Percentiles rank a stretch among this genome's conserved stretches.
These are phyloP conservation scores for Chunga burmeisteri DNA, from an alignment of 2,113 vertebrate species.

Conservation along the genomic window DNA sequence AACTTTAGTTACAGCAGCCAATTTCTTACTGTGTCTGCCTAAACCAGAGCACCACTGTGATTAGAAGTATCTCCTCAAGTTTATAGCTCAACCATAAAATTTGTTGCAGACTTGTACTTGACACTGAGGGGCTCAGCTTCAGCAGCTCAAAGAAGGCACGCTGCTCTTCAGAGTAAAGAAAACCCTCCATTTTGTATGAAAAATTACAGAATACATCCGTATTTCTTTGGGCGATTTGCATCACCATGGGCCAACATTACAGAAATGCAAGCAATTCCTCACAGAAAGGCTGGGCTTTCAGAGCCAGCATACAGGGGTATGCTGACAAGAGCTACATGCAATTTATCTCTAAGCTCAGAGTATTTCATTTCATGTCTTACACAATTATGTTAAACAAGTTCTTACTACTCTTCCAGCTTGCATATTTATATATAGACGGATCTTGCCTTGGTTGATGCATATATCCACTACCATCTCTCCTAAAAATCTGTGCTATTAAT, in stretches of 20 bases:
- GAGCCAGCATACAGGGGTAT: not conserved
- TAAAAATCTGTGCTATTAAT: not conserved
- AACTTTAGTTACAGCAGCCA: not conserved
- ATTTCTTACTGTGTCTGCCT: not conserved
- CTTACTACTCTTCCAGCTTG: not conserved
- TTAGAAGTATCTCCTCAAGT: not conserved
- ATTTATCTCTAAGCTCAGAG: not conserved
- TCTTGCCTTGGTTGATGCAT: not conserved
- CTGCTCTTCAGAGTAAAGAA: not conserved
- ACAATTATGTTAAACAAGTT: not conserved
- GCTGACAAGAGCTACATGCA: not conserved
- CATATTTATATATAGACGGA: not conserved
- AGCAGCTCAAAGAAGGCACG: not conserved
- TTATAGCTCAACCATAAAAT: not conserved
- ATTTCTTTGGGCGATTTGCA: not conserved
- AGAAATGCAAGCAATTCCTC: not conserved
- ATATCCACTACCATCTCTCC: not conserved
- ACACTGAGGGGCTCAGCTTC: not conserved
- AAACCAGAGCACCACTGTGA: not conserved
- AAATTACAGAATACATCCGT: not conserved
- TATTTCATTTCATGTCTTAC: not conserved
- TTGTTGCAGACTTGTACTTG: not conserved
- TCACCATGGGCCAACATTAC: too few relatives aligned
- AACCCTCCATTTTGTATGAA: not conserved
- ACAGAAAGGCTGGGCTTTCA: not conserved